Base-by-base conservation (phyloP, 37 sponge, comb jelly and placozoan genomes). In the Tethya wilhelma region DNA sequence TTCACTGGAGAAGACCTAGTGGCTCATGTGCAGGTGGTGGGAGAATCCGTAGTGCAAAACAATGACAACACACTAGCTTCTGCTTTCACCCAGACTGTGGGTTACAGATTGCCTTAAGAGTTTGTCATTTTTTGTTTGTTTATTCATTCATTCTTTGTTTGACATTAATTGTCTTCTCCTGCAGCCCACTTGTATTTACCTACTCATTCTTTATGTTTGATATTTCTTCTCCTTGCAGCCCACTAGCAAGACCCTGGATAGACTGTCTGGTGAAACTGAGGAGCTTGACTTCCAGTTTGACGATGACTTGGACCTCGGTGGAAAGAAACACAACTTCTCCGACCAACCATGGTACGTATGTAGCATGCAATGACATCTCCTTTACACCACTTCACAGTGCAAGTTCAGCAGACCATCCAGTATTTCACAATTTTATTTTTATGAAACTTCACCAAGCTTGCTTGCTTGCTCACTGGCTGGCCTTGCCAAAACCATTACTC, bases 271-370 rank as follows among this genome's bases (percentile, higher is more conserved):
- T 42, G 79, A 74, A 12, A 41, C 44, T 44, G 88, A 86, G 60
- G 91, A 92, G 19, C 62, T 89, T 22, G 86, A 84, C 32, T 92
- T 89, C 59, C 60, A 82, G 40, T 92, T 92, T 68, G 92, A 91
- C 32, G 84, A 89, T n/a, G 80, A 79, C 34, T 31, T 80, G 8
- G 75, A 89, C 19, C 22, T 30, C 28, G 58, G 49, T n/a, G 86
- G 87, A 0, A 89, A 84, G 64, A 80, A 68, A 53, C 56, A 86
- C 20, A 37, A 86, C 44, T 79, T 63, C 64, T 93, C 86, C 31
- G 86, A 90, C 1, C 79, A 83, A 20, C 56, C 86, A 45, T 77
- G 79, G 86, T 71, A 14, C 17, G 64, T 38, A 1, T 60, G 23
- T 19, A 19, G 25, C 8, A 44, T 44, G 14, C 23, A 70, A 44